Conservation (phyloP, 2,797 vertebrate genomes). For the Podarcis siculus region DNA sequence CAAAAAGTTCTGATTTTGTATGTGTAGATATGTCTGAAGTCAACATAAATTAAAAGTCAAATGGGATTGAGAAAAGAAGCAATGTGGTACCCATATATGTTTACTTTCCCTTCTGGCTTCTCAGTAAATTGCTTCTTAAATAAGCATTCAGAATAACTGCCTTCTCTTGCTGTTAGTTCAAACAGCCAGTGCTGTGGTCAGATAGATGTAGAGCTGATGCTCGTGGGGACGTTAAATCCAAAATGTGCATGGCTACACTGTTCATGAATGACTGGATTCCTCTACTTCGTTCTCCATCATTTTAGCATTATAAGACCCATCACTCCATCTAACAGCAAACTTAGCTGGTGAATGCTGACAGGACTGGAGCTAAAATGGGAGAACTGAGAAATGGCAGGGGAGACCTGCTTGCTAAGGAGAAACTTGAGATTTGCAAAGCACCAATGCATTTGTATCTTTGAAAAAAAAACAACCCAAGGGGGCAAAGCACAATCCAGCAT, state of each 20-base stretch:
- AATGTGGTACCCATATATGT: neutral
- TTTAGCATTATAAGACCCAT: neutral
- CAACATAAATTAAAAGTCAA: neutral
- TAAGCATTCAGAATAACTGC: constrained; percentile 26
- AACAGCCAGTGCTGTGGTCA: constrained; percentile 25
- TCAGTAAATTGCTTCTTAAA: constrained; percentile 59
- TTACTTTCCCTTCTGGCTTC: constrained; percentile 26
- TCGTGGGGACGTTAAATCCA: constrained; percentile 3
- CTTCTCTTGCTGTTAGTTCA: constrained; percentile 56
- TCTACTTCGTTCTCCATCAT: neutral
- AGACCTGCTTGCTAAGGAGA: neutral
- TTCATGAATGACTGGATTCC: neutral
- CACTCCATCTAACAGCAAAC: neutral
- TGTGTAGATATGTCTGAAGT: constrained; percentile 18
- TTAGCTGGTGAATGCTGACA: neutral
- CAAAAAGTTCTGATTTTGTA: neutral
- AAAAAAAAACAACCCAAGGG: neutral
- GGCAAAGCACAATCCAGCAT: neutral
- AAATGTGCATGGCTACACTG: neutral
- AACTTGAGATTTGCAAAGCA: neutral
- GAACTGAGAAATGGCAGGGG: neutral
- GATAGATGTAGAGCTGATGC: constrained; percentile 31
- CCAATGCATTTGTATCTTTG: neutral
- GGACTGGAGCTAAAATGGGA: neutral
- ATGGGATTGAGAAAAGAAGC: constrained; percentile 38